Evolutionary conservation across 2,797 vertebrate genomes (phyloP), one percentile per base, ranked within the genome.

Genomic region (Cossypha dichroa): DNA sequence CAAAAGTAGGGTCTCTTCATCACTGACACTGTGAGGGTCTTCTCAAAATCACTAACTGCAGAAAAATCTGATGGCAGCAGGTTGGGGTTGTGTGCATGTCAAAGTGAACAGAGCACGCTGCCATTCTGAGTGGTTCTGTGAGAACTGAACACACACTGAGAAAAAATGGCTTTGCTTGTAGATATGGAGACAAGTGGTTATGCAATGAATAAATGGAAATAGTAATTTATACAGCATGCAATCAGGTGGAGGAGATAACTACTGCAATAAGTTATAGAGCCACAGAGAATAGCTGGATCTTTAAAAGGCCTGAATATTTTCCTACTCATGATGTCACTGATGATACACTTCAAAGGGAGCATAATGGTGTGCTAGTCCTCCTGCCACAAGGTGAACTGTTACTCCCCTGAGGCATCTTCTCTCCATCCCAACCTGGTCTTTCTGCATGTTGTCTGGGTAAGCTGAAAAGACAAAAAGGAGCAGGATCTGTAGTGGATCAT

Each of bases 251-350:
- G 18, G 63, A 90, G 93, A 84, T 85, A 91, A 94, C 54, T 89
- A n/a, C 66, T 75, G 48, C 46, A 80, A 0, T 60, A 82, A 70
- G 33, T 68, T 56, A 67, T 10, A 90, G 77, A 85, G 77, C 40
- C 48, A 51, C 49, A 77, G 62, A 70, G 26, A 38, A 13, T 9
- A 73, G 38, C 52, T 83, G 55, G 14, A 62, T 66, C 62, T 91
- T 55, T 80, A 73, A 91, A 93, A 96, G 43, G 31, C 38, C 51
- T 78, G 55, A 80, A 58, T 81, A 22, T 72, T 79, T 91, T 76
- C 49, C 45, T 89, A 45, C 33, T 68, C 11, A 19, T 78, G 38
- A 45, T 64, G 29, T 54, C 58, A 56, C 31, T 40, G 28, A 80
- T 82, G 43, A 23, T 46, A 31, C 17, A 25, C 41, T 76, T 95